Percentiles rank a stretch among this genome's conserved stretches.
These are phyloP conservation scores for Phalacrocorax carbo DNA, from an alignment of 2,113 vertebrate genomes.

Conservation along the genomic window DNA sequence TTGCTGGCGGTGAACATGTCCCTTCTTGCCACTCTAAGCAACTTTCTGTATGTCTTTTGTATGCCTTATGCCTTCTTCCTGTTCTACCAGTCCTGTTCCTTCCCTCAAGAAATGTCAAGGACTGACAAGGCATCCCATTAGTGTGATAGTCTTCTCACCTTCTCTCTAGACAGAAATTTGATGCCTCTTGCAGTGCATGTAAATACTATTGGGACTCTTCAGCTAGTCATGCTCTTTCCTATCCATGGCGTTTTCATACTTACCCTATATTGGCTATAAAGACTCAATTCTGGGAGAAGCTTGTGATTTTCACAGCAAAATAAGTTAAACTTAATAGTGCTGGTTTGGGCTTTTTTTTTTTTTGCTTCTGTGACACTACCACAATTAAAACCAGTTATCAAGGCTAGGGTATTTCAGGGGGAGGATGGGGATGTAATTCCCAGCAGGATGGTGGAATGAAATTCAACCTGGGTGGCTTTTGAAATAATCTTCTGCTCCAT, in stretches of 20 bases:
- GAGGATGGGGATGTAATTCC: not conserved
- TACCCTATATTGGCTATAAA: not conserved
- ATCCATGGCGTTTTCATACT: not conserved
- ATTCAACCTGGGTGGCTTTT: not conserved
- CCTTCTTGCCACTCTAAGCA: not conserved
- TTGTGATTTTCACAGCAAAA: not conserved
- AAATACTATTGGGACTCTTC: not conserved
- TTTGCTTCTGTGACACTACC: not conserved
- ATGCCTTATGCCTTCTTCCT: not conserved
- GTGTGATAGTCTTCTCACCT: not conserved
- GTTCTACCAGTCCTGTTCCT: not conserved
- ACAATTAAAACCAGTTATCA: not conserved
- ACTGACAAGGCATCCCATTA: not conserved
- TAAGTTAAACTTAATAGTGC: not conserved
- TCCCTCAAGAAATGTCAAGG: not conserved
- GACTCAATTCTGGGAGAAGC: not conserved
- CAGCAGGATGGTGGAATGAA: not conserved
- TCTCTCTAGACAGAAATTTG: not conserved
- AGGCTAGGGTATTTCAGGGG: not conserved
- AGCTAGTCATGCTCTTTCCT: not conserved
- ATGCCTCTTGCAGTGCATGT: not conserved
- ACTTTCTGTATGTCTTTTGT: not conserved
- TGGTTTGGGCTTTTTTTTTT: not conserved
- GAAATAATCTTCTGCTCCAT: not conserved
- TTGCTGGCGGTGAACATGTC: not conserved